These are phyloP conservation scores for Podarcis siculus DNA, from an alignment of 2,797 vertebrate genomes.

Conservation along the genomic window DNA sequence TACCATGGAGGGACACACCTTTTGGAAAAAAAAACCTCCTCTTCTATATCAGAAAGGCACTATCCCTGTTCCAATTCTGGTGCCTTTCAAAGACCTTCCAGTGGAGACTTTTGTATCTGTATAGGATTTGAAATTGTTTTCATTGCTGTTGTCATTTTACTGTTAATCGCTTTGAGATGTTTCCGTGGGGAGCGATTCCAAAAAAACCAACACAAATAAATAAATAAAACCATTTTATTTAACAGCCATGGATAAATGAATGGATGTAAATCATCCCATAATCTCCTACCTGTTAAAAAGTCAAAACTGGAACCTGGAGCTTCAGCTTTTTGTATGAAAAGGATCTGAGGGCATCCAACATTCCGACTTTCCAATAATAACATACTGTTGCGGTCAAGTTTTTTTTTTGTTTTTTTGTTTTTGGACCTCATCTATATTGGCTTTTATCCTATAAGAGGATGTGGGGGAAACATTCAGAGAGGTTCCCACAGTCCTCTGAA, in stretches of 20 bases:
- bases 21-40: too few species aligned
- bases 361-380: constrained; percentile 57
- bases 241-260: constrained; percentile 36
- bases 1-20: too few species aligned
- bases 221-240: not conserved
- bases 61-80: too few species aligned
- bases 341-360: constrained; percentile 50
- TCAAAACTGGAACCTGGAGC: constrained; percentile 45
- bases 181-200: too few species aligned
- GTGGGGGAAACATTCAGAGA: constrained; percentile 30
- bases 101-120: too few species aligned
- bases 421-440: constrained; percentile 55
- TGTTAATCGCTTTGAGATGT: too few species aligned
- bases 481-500: constrained; percentile 74
- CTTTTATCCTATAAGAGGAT: constrained; percentile 52
- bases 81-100: too few species aligned
- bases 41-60: too few species aligned
- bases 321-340: constrained; percentile 50
- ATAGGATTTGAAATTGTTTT: too few species aligned
- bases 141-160: too few species aligned
- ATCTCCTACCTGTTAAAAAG: constrained; percentile 40
- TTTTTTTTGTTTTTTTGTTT: constrained; percentile 9
- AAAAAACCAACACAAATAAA: too few species aligned
- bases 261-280: constrained; percentile 46
- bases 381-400: constrained; percentile 57